phyloP scores from a whole-genome alignment of 1,140 invertebrate species.

The Schlechtendalia chinensis region DNA sequence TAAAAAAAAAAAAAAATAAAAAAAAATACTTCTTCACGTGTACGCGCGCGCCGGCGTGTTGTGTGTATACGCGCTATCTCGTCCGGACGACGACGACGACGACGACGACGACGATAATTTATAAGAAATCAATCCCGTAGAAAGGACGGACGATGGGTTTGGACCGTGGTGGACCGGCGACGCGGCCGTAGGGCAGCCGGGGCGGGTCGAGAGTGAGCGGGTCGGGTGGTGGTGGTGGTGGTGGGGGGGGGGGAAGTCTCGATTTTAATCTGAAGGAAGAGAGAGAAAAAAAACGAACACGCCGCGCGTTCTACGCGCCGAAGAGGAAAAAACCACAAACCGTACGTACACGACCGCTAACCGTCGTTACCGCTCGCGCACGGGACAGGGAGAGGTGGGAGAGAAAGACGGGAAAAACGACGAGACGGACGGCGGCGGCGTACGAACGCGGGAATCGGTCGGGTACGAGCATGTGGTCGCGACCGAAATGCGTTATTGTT shows the following conservation, averaged over 20 bases:
- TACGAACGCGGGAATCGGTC: background rate
- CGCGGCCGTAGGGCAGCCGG: too few species aligned
- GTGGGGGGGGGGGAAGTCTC: background rate
- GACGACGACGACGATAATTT: conserved; percentile 36
- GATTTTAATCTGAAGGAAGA: conserved; percentile 30
- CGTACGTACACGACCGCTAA: conserved; percentile 11
- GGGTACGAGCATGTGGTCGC: background rate
- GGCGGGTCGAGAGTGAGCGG: too few species aligned
- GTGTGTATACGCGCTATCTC: background rate
- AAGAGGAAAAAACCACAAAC: conserved; percentile 39
- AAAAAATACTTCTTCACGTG: conserved; percentile 6
- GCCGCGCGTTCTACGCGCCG: too few species aligned
- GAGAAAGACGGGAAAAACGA: background rate
- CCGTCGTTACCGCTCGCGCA: conserved; percentile 16
- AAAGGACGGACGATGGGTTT: conserved; percentile 22
- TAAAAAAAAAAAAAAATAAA: too few species aligned
- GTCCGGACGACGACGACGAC: conserved; percentile 31
- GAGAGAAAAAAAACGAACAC: too few species aligned
- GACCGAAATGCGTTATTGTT: background rate
- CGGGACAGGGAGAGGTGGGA: too few species aligned
- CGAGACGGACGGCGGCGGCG: background rate
- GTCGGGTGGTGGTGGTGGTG: too few species aligned
- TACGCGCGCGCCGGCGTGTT: too few species aligned
- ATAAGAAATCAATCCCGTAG: conserved; percentile 38
- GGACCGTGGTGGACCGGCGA: conserved; percentile 3